phyloP scores from a whole-genome alignment of 2,113 vertebrate genomes.

The Phodopus roborovskii region DNA sequence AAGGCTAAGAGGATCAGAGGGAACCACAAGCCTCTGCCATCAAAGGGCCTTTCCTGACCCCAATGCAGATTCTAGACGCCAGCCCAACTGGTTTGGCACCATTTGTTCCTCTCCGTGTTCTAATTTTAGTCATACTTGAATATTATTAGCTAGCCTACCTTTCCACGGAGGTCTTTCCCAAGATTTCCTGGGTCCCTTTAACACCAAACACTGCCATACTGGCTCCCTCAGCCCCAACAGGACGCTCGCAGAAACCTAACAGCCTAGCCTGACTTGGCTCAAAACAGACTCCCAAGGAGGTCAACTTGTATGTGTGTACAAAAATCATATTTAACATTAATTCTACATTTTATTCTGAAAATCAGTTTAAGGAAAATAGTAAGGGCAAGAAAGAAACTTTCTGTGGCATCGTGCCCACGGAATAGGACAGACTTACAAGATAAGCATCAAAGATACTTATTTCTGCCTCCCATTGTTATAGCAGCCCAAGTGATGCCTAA shows the following conservation, averaged over 20 bases:
- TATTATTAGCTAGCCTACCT: not conserved
- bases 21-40: not conserved
- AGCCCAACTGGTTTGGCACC: not conserved
- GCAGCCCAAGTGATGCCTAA: not conserved
- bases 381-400: not conserved
- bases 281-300: not conserved
- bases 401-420: not conserved
- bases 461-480: constrained; percentile 23
- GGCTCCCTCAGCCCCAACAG: not conserved
- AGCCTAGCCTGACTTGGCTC: not conserved
- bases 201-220: not conserved
- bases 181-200: not conserved
- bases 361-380: constrained; percentile 36
- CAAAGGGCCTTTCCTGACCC: not conserved
- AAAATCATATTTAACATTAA: constrained; percentile 53
- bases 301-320: constrained; percentile 12
- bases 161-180: not conserved
- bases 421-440: constrained; percentile 47
- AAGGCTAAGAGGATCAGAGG: not conserved
- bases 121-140: not conserved
- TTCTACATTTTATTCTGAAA: constrained; percentile 45
- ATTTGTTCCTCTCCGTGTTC: not conserved
- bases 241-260: not conserved
- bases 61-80: not conserved
- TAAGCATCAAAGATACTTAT: not conserved